phyloP scores from a whole-genome alignment of 2,797 vertebrate genomes.

The Rhabdophis nuchalis region DNA sequence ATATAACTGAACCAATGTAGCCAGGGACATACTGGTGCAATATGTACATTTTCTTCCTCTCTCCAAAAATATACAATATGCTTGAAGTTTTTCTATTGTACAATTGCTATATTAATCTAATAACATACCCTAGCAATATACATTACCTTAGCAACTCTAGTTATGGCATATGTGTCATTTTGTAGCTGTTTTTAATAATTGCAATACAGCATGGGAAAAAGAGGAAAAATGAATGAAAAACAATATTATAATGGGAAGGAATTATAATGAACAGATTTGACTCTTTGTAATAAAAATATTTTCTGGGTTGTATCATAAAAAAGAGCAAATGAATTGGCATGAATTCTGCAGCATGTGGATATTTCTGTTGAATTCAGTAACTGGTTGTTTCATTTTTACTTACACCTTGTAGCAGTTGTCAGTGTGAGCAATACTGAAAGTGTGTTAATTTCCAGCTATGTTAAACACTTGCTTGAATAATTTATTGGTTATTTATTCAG shows the following conservation, averaged over 20 bases:
- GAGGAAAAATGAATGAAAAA: not conserved
- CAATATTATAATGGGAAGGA: not conserved
- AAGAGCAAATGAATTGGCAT: not conserved
- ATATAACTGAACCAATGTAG: not conserved
- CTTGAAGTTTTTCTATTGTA: not conserved
- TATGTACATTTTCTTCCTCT: not conserved
- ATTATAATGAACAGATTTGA: not conserved
- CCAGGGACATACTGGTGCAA: not conserved
- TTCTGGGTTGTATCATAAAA: not conserved
- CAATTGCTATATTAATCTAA: not conserved
- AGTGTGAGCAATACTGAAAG: constrained; percentile 25
- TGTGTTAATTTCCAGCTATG: constrained; percentile 60
- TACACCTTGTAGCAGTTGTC: constrained; percentile 1
- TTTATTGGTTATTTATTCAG: constrained; percentile 65
- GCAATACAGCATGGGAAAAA: not conserved
- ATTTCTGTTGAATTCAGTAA: not conserved
- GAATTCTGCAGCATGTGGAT: not conserved
- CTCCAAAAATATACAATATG: not conserved
- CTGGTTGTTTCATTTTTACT: constrained; percentile 5
- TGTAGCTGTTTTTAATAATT: not conserved
- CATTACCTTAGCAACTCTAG: not conserved
- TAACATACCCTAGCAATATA: not conserved
- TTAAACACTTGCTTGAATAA: constrained; percentile 62
- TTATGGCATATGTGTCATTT: not conserved
- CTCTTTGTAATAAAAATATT: not conserved